phyloP scores from a whole-genome alignment of 2,113 vertebrate species.

The Marcusenius ussheri region DNA sequence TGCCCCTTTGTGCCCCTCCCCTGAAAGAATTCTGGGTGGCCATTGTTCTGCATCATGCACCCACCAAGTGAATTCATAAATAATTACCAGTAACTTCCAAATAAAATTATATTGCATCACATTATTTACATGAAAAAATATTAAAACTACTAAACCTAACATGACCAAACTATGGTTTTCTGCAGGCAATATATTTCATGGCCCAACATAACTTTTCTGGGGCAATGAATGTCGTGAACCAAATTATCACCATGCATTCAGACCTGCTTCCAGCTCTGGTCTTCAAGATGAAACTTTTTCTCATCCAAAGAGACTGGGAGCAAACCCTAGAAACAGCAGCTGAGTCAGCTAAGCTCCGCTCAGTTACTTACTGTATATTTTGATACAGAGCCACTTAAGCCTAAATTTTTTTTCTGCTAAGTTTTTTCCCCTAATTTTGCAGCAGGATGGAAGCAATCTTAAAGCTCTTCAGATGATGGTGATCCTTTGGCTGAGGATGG shows the following conservation, averaged over 20 bases:
- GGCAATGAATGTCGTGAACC: constrained; percentile 57
- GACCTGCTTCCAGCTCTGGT: constrained; percentile 53
- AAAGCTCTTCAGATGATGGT: constrained; percentile 57
- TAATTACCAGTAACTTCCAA: not conserved
- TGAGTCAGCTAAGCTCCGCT: constrained; percentile 39
- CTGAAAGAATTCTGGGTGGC: not conserved
- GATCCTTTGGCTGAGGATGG: constrained; percentile 53
- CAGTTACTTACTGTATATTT: too few species aligned
- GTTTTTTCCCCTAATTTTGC: constrained; percentile 48
- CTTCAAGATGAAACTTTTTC: constrained; percentile 61
- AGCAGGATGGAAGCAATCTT: constrained; percentile 53
- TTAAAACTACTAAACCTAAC: not conserved
- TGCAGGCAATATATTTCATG: constrained; percentile 55
- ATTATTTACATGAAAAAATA: not conserved
- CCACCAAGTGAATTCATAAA: not conserved
- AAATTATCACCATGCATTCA: constrained; percentile 42
- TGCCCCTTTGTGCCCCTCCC: not conserved
- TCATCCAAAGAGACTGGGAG: constrained; percentile 63
- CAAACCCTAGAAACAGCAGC: constrained; percentile 53
- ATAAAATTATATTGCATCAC: not conserved
- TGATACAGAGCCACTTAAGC: not conserved
- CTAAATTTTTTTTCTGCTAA: constrained; percentile 19
- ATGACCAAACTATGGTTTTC: not conserved
- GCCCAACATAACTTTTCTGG: constrained; percentile 55
- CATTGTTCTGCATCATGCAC: not conserved